A percentile compares a stretch with the other conserved stretches of the same genome.
These are phyloP conservation scores for Arothron firmamentum DNA, from an alignment of 2,113 vertebrate genomes.

Conservation along the genomic window DNA sequence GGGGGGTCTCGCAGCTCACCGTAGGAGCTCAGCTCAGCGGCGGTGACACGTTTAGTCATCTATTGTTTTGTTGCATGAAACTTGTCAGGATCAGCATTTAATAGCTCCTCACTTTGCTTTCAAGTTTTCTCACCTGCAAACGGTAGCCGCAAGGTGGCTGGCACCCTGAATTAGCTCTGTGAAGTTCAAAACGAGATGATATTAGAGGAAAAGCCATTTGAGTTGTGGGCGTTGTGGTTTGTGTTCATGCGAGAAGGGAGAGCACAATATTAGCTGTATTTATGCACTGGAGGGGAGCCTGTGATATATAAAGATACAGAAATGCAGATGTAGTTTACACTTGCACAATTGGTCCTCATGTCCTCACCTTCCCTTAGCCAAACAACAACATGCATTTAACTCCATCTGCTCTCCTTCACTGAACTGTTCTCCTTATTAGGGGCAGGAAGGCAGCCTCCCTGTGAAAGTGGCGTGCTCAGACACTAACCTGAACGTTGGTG, in stretches of 20 bases:
- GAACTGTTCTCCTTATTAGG: constrained; percentile 49
- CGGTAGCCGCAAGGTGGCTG: constrained; percentile 72
- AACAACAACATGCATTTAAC: constrained; percentile 30
- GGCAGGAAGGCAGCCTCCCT: constrained; percentile 53
- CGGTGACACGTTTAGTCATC: constrained; percentile 69
- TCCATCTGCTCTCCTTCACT: constrained; percentile 48
- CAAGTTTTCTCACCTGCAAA: constrained; percentile 67
- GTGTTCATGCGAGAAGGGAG: constrained; percentile 12
- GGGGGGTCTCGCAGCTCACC: constrained; percentile 42
- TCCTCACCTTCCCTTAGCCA: not conserved
- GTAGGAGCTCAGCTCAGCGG: constrained; percentile 57
- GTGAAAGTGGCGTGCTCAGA: constrained; percentile 61
- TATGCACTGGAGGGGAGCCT: constrained; percentile 12
- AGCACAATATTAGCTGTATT: constrained; percentile 18
- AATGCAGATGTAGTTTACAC: constrained; percentile 8
- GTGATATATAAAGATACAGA: constrained; percentile 10
- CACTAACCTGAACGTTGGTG: constrained; percentile 59
- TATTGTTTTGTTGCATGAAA: constrained; percentile 74
- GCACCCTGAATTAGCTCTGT: constrained; percentile 72
- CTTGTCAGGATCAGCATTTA: constrained; percentile 79
- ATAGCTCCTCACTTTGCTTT: constrained; percentile 67
- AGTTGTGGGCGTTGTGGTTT: constrained; percentile 35
- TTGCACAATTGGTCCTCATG: constrained; percentile 21
- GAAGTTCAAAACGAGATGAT: constrained; percentile 72
- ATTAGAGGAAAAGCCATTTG: constrained; percentile 37